Base-by-base conservation (phyloP, 1,140 invertebrate species). In the Drosophila bipectinata region DNA sequence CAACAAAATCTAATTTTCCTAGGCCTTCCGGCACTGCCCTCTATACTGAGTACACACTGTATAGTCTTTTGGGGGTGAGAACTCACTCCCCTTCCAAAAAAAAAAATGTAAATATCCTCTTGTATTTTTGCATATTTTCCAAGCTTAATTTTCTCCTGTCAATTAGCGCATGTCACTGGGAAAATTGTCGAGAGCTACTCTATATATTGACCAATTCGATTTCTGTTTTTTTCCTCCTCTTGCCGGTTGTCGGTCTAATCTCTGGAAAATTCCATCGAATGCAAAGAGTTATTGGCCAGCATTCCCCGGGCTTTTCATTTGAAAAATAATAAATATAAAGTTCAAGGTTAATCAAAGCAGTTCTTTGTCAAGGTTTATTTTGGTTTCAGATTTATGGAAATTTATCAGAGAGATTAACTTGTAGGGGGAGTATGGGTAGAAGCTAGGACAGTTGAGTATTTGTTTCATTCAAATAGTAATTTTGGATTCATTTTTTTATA, bases 1-100 rank as follows among this genome's bases (percentile, higher is more conserved):
- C 9, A 39, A 26, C 39, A 37, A 62, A 76, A 81, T 77, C 77
- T 62, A 84, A 84, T 84, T 80, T 80, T 56, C 60, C 49, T 64
- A 32, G 68, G 49, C 32, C 49, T 34, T 54, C 63, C 12, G 26
- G 26, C 26, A 9, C 21, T 26, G 47, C 18, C 18, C 59, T 47
- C 54, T 45, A 28, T 28, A 28, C 26, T 32, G 32, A n/a, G 18
- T 37, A 1, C 12, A 3, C 10, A 37, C 34, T 37, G 34, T 37
- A 37, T 21, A 21, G 21, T 21, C 21, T 21, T 21, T 21, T 21
- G 21, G 21, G 2, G 21, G 3, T 21, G 21, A 21, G 21, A 3
- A 21, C 21, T 0, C 2, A 2, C 21, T 3, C 21, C 21, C 21
- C 2, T 3, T 2, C 1, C 18, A n/a, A 1, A 3, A 21, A 21